Conservation (phyloP, 2,888 invertebrate species). For the Apodemia hepburni region DNA sequence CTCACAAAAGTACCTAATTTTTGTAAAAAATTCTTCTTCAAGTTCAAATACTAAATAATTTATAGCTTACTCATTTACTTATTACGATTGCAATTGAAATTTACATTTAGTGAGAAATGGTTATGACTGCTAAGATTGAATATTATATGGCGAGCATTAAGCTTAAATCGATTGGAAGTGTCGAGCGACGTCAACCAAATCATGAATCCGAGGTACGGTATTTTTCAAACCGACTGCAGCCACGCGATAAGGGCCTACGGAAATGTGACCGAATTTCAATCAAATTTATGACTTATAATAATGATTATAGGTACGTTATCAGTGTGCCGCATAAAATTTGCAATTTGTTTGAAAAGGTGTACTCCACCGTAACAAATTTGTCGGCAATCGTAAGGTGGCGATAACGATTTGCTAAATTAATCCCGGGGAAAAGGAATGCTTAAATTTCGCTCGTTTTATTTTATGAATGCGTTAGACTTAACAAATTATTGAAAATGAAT, state of each 20-base stretch:
- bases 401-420: constrained; percentile 75
- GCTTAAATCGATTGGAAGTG: constrained; percentile 72
- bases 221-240: constrained; percentile 77
- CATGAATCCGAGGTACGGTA: constrained; percentile 53
- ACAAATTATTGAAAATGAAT: constrained; percentile 9
- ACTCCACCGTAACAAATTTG: constrained; percentile 75
- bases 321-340: constrained; percentile 69
- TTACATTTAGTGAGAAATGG: constrained; percentile 39
- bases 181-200: constrained; percentile 56
- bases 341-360: constrained; percentile 77
- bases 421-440: constrained; percentile 60
- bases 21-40: not conserved
- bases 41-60: not conserved
- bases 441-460: constrained; percentile 30
- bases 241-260: constrained; percentile 66
- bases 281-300: constrained; percentile 79
- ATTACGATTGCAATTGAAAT: not conserved
- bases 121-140: constrained; percentile 57
- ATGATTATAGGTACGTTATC: constrained; percentile 78
- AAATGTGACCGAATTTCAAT: constrained; percentile 79
- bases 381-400: constrained; percentile 72
- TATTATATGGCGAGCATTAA: constrained; percentile 68
- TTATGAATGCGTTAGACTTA: constrained; percentile 36
- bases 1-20: too few relatives aligned
- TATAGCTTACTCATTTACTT: not conserved